Evolutionary conservation across 2,888 invertebrate species (phyloP).

Genomic region (Aporophyla lueneburgensis): DNA sequence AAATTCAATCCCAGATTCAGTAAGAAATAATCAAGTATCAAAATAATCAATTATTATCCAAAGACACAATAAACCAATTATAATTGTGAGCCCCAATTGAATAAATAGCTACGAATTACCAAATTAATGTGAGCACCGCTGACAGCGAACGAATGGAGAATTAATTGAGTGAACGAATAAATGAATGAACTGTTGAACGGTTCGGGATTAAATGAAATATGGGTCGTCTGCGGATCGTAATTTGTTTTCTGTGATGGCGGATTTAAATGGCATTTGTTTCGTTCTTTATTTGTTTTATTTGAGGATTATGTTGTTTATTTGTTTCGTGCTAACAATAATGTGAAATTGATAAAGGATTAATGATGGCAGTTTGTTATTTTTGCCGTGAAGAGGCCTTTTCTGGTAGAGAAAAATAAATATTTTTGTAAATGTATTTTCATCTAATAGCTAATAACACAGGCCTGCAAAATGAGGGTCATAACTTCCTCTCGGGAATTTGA

Average conservation of each 20-base stretch:
- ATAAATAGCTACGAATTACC: conserved; percentile 33
- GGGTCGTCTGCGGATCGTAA: conserved; percentile 41
- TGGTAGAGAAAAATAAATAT: background rate
- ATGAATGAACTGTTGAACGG: conserved; percentile 55
- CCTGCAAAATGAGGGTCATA: too few species aligned
- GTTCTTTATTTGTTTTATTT: conserved; percentile 28
- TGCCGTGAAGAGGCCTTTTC: background rate
- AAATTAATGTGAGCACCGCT: conserved; percentile 42
- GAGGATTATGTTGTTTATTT: conserved; percentile 19
- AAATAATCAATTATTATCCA: background rate
- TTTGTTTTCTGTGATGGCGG: conserved; percentile 51
- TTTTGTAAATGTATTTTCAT: background rate
- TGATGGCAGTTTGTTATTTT: conserved; percentile 5
- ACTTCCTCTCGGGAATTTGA: too few species aligned
- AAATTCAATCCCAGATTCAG: background rate
- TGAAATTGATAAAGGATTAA: conserved; percentile 14
- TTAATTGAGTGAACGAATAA: conserved; percentile 61
- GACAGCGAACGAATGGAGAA: conserved; percentile 56
- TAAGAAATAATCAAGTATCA: background rate
- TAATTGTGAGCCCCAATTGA: conserved; percentile 31
- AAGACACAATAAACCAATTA: conserved; percentile 16
- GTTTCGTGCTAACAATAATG: conserved; percentile 17
- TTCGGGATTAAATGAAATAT: conserved; percentile 55
- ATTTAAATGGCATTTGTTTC: conserved; percentile 44
- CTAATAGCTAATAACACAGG: background rate